Percentiles rank a stretch among this genome's conserved stretches.
These are phyloP conservation scores for Pseudorectes ferrugineus DNA, from an alignment of 2,113 vertebrate genomes.

Conservation along the genomic window DNA sequence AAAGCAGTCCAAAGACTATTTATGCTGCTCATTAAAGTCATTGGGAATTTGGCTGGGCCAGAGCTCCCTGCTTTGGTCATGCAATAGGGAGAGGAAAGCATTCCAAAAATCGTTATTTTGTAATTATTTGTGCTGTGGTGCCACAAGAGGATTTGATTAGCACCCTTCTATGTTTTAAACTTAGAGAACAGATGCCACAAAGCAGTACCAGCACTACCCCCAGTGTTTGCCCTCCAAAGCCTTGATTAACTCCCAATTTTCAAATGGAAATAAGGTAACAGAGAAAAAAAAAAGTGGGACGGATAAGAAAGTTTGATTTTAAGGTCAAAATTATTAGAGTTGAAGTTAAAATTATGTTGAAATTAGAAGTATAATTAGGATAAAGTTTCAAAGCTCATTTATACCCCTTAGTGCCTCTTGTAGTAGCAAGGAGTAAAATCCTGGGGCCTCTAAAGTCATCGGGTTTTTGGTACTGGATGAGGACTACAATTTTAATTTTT, in stretches of 20 bases:
- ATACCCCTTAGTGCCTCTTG: not conserved
- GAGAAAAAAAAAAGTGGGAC: accelerated
- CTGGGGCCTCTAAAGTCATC: not conserved
- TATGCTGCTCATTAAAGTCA: constrained; percentile 9
- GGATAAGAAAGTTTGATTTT: not conserved
- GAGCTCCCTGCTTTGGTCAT: not conserved
- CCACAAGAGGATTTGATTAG: not conserved
- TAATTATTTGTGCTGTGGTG: not conserved
- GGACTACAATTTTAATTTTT: not conserved
- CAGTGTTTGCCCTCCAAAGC: not conserved
- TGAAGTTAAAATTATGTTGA: not conserved
- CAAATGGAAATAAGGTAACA: not conserved
- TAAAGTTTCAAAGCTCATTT: not conserved
- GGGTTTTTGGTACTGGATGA: not conserved
- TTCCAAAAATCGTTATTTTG: not conserved
- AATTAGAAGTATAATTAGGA: not conserved
- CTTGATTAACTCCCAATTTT: not conserved
- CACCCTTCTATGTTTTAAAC: not conserved
- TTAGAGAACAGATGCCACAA: not conserved
- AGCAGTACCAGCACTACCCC: not conserved
- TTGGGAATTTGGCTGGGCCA: constrained; percentile 4
- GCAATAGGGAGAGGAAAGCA: accelerated
- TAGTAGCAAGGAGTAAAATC: not conserved
- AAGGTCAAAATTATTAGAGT: not conserved
- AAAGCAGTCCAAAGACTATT: not conserved